Evolutionary conservation across 2,113 vertebrate genomes (phyloP).

Genomic region (Sarotherodon lohbergeri): DNA sequence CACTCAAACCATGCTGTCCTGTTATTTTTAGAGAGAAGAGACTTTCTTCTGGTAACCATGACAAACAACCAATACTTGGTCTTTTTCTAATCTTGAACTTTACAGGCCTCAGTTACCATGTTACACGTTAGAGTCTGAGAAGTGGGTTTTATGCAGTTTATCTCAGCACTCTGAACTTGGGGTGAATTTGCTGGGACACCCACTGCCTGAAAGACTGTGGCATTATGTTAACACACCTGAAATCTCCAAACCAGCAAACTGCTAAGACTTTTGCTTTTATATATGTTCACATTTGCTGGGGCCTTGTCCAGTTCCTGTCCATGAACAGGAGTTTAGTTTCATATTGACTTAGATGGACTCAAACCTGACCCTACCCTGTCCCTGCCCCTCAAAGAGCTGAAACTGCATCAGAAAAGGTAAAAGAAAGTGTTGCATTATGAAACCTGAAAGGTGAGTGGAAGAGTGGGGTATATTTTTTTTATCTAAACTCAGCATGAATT

Average conservation of each 20-base stretch:
- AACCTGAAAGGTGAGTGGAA: neutral
- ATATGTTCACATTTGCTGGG: neutral
- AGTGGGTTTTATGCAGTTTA: neutral
- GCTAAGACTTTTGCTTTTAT: neutral
- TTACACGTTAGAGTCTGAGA: neutral
- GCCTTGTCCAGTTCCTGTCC: neutral
- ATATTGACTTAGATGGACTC: neutral
- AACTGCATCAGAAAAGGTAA: slow-evolving; percentile 14
- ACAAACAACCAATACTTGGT: neutral
- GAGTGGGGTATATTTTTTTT: neutral
- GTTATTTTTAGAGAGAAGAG: neutral
- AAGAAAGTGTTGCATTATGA: slow-evolving; percentile 27
- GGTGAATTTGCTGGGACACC: neutral
- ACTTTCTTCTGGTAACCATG: neutral
- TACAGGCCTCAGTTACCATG: neutral
- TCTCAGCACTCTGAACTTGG: neutral
- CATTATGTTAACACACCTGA: neutral
- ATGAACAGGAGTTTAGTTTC: neutral
- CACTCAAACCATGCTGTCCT: neutral
- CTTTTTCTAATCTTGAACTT: neutral
- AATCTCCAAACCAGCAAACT: neutral
- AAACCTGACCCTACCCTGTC: neutral
- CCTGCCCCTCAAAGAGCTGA: neutral
- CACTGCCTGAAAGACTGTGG: neutral
- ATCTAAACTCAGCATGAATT: neutral